These are phyloP conservation scores for Lasioglossum vierecki DNA, from an alignment of 2,888 invertebrate genomes.

Conservation along the genomic window DNA sequence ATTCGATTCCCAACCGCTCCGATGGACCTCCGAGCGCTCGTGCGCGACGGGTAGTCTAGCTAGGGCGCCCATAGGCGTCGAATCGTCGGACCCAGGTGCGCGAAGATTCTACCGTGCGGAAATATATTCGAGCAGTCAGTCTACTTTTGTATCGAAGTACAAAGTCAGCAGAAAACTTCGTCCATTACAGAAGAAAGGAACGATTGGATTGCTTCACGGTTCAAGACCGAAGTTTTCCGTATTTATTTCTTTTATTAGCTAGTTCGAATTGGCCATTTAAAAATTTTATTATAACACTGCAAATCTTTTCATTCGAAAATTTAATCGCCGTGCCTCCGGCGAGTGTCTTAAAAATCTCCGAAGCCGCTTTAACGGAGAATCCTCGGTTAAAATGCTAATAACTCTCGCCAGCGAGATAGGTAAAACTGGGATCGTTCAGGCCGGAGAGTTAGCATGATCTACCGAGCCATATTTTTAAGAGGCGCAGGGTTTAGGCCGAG, in stretches of 20 bases:
- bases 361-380: neutral
- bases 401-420: neutral
- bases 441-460: neutral
- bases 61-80: neutral
- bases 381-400: neutral
- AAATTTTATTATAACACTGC: too few species aligned
- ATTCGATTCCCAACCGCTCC: neutral
- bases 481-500: neutral
- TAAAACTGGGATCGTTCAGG: neutral
- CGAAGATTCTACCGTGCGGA: neutral
- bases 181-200: neutral
- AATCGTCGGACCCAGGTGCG: neutral
- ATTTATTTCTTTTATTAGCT: neutral
- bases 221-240: neutral
- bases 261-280: too few species aligned
- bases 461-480: neutral
- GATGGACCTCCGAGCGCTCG: neutral
- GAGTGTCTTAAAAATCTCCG: too few species aligned
- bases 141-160: neutral
- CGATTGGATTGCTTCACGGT: neutral
- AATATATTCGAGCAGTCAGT: neutral
- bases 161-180: neutral
- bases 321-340: too few species aligned
- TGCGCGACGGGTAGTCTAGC: neutral
- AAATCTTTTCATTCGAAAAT: too few species aligned